phyloP scores from a whole-genome alignment of 1,140 invertebrate species.

The Ericerus pela region DNA sequence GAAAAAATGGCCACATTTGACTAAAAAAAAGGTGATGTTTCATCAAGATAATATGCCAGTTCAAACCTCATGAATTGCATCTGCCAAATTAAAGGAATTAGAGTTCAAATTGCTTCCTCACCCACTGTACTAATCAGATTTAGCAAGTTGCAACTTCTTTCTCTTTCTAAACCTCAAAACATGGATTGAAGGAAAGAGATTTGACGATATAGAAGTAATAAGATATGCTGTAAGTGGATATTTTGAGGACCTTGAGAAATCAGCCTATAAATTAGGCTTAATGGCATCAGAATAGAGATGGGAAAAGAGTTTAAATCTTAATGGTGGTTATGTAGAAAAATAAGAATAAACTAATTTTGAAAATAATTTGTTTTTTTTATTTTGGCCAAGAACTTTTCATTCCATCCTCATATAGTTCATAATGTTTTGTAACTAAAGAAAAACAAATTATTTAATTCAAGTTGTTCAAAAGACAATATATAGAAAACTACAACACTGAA shows the following conservation, averaged over 20 bases:
- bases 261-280: neutral
- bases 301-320: neutral
- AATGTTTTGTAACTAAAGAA: too few relatives aligned
- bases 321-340: neutral
- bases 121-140: constrained; percentile 23
- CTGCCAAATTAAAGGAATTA: constrained; percentile 11
- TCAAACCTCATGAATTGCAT: constrained; percentile 22
- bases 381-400: too few relatives aligned
- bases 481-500: too few relatives aligned
- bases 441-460: too few relatives aligned
- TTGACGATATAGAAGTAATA: neutral
- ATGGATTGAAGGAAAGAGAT: constrained; percentile 8
- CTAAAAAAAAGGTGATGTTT: constrained; percentile 30
- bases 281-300: neutral
- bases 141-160: constrained; percentile 27
- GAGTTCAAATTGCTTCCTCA: constrained; percentile 11
- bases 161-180: constrained; percentile 15
- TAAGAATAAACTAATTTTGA: too few relatives aligned
- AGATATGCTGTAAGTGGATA: neutral
- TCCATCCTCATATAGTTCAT: too few relatives aligned
- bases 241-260: neutral
- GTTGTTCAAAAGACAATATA: too few relatives aligned
- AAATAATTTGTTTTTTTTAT: too few relatives aligned
- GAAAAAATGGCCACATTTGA: constrained; percentile 24
- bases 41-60: constrained; percentile 29